Evolutionary conservation across 2,113 vertebrate genomes (phyloP).

Genomic region (Holacanthus passer): DNA sequence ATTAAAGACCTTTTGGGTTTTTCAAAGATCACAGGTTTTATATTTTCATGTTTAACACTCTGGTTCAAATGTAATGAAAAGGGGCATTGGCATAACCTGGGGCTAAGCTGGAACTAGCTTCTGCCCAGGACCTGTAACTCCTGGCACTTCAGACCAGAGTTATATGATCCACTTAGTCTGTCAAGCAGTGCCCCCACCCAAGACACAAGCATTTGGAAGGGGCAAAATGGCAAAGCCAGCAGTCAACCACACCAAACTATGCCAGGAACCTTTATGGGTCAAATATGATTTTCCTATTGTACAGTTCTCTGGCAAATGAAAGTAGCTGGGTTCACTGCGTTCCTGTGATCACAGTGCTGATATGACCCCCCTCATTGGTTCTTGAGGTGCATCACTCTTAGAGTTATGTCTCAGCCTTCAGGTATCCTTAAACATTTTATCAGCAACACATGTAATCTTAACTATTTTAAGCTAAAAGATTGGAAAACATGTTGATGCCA

Average conservation of each 20-base stretch:
- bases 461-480: not conserved
- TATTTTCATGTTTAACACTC: not conserved
- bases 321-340: not conserved
- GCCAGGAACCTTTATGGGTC: not conserved
- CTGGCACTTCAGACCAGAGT: not conserved
- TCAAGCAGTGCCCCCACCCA: not conserved
- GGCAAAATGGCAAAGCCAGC: conserved; percentile 3
- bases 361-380: not conserved
- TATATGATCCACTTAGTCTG: not conserved
- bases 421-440: not conserved
- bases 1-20: not conserved
- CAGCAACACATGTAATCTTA: not conserved
- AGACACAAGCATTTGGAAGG: conserved; percentile 1
- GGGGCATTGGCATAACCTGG: not conserved
- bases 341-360: not conserved
- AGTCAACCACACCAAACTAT: not conserved
- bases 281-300: not conserved
- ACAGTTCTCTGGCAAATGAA: not conserved
- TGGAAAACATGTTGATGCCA: not conserved
- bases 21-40: not conserved
- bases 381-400: not conserved
- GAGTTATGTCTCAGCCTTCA: not conserved
- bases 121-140: not conserved
- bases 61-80: not conserved
- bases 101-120: not conserved